phyloP scores from a whole-genome alignment of 2,113 vertebrate genomes.

The Nothobranchius furzeri region DNA sequence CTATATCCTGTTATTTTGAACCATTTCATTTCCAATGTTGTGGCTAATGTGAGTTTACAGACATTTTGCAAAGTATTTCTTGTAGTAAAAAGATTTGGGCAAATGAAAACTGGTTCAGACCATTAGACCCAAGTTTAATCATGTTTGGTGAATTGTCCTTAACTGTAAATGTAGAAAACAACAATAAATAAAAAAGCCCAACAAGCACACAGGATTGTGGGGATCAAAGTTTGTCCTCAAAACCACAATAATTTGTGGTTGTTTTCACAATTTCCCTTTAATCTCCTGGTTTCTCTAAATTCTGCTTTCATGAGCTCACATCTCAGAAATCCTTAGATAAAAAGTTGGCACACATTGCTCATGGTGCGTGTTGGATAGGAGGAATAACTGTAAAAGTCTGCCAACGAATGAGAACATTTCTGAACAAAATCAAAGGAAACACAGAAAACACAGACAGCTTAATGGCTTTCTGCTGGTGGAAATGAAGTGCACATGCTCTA shows the following conservation, averaged over 20 bases:
- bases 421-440: not conserved
- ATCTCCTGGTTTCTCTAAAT: not conserved
- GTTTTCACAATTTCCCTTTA: not conserved
- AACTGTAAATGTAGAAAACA: too few relatives aligned
- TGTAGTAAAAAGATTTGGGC: too few relatives aligned
- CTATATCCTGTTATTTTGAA: too few relatives aligned
- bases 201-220: not conserved
- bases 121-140: too few relatives aligned
- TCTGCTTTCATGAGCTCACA: constrained; percentile 9
- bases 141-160: too few relatives aligned
- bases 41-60: too few relatives aligned
- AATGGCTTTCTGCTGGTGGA: not conserved
- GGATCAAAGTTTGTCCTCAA: not conserved
- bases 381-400: not conserved
- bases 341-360: constrained; percentile 1
- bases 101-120: too few relatives aligned
- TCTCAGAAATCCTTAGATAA: not conserved
- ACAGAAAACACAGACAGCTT: not conserved
- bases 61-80: too few relatives aligned
- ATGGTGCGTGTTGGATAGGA: accelerated
- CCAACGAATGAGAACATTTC: not conserved
- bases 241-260: not conserved
- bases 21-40: too few relatives aligned
- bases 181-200: not conserved
- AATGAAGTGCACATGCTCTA: not conserved